These are phyloP conservation scores for Cremastinae sp. DNA, from an alignment of 2,888 invertebrate species.

Conservation along the genomic window DNA sequence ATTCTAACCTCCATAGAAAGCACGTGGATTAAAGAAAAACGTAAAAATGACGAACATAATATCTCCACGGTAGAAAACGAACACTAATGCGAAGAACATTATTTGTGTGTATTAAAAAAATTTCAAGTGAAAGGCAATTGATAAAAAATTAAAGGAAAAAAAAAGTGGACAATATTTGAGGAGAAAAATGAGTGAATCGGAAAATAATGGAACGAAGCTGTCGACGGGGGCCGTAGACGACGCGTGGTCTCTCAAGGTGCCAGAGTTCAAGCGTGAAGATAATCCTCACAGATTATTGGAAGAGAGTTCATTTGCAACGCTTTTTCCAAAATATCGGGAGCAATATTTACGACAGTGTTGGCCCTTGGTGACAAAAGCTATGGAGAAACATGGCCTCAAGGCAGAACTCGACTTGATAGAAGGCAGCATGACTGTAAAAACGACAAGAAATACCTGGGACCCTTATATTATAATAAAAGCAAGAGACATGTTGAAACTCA, in stretches of 20 bases:
- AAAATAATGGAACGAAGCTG: conserved; percentile 71
- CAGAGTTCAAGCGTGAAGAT: conserved; percentile 92
- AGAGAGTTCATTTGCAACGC: conserved; percentile 97
- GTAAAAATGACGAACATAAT: no score
- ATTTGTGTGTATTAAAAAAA: no score
- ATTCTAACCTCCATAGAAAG: no score
- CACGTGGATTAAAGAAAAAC: no score
- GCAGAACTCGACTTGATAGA: conserved; percentile 96
- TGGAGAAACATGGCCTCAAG: conserved; percentile 89
- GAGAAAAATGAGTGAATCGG: conserved; percentile 76
- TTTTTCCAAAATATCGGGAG: conserved; percentile 98
- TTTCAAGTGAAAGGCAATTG: no score
- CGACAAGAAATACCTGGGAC: conserved; percentile 99
- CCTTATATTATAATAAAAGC: conserved; percentile 98
- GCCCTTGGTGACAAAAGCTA: conserved; percentile 94
- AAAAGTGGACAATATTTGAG: no score
- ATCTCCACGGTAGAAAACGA: no score
- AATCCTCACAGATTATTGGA: conserved; percentile 94
- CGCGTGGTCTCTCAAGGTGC: conserved; percentile 93
- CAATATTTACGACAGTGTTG: conserved; percentile 97
- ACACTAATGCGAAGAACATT: no score
- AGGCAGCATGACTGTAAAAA: conserved; percentile 96
- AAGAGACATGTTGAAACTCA: conserved; percentile 95
- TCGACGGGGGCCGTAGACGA: conserved; percentile 86
- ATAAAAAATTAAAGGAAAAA: no score